phyloP scores from a whole-genome alignment of 2,113 vertebrate species.

The Fulmarus glacialis region DNA sequence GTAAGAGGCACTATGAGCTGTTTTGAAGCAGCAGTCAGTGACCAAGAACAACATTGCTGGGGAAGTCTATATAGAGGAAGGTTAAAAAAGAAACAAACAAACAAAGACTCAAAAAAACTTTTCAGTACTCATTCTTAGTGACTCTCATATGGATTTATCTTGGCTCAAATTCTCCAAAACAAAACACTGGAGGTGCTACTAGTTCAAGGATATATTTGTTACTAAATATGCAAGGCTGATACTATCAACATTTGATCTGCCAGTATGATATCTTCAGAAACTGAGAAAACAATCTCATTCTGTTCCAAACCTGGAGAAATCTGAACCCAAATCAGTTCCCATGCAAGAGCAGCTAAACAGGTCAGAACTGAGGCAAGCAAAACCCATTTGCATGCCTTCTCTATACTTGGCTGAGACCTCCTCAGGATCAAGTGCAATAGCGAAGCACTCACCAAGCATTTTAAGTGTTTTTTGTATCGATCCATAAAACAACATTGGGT shows the following conservation, averaged over 20 bases:
- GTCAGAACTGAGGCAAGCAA: background rate
- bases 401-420: background rate
- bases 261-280: background rate
- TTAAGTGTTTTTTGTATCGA: accelerated
- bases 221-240: background rate
- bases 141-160: background rate
- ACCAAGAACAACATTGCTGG: background rate
- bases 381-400: background rate
- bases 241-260: background rate
- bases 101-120: background rate
- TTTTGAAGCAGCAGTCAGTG: background rate
- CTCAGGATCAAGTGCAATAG: background rate
- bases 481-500: background rate
- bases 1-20: background rate
- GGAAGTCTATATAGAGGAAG: background rate
- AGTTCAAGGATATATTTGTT: background rate
- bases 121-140: background rate
- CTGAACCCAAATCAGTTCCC: background rate
- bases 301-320: background rate
- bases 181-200: background rate
- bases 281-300: background rate
- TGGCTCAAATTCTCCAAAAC: background rate
- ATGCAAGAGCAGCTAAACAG: background rate
- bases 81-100: background rate
- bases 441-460: background rate